Conservation (phyloP, 2,113 vertebrate genomes). For the Piaya cayana region DNA sequence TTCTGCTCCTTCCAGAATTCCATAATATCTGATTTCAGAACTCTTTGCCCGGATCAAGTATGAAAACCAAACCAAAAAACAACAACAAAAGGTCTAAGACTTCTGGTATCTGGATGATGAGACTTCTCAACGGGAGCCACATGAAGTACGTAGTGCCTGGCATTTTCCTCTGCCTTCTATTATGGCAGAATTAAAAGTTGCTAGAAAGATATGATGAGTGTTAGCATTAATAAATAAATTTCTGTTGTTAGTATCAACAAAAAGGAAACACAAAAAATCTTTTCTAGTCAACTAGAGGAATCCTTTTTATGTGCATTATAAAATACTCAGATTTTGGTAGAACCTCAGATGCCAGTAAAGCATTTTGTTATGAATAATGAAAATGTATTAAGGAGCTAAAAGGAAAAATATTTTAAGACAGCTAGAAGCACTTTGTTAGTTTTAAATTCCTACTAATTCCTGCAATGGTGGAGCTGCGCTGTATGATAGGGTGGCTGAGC, state of each 20-base stretch:
- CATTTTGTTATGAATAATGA: background rate
- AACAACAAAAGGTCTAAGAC: background rate
- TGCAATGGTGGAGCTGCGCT: background rate
- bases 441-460: background rate
- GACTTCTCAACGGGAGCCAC: background rate
- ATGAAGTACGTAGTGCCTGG: background rate
- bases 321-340: background rate
- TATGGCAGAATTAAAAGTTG: background rate
- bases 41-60: background rate
- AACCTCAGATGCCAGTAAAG: background rate
- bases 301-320: background rate
- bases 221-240: background rate
- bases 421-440: too few relatives aligned
- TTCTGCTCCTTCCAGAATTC: background rate
- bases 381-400: background rate
- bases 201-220: background rate
- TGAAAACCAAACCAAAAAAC: background rate
- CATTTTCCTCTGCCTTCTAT: background rate
- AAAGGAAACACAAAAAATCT: fast-evolving
- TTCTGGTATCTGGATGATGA: background rate
- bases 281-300: background rate
- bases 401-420: too few relatives aligned
- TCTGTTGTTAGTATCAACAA: background rate
- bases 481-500: background rate
- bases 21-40: background rate